phyloP scores from a whole-genome alignment of 2,113 vertebrate genomes.

The Phodopus roborovskii region DNA sequence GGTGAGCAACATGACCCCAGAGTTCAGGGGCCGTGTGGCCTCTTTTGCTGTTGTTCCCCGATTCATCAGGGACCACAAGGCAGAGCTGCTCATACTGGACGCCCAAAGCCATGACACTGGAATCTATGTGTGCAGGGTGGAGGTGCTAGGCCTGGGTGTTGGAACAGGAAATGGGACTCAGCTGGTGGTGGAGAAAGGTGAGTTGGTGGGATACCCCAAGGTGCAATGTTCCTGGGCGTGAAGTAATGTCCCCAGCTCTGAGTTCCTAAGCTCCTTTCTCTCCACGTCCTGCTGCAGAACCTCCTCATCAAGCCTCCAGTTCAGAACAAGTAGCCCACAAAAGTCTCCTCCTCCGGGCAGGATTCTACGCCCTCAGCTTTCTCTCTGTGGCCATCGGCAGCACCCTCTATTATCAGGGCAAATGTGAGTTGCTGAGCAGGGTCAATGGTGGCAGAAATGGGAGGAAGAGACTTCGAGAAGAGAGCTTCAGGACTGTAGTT shows the following conservation, averaged over 20 bases:
- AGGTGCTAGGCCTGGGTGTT: constrained; percentile 33
- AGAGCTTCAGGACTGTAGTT: background rate
- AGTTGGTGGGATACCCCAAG: background rate
- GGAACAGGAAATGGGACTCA: constrained; percentile 44
- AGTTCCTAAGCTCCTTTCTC: background rate
- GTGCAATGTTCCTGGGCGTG: background rate
- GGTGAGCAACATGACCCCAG: constrained; percentile 45
- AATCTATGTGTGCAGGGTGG: constrained; percentile 60
- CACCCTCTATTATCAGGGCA: constrained; percentile 54
- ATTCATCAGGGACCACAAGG: constrained; percentile 64
- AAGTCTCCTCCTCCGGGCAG: constrained; percentile 26
- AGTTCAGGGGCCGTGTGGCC: constrained; percentile 61
- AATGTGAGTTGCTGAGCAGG: constrained; percentile 6
- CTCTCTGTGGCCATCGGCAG: constrained; percentile 54
- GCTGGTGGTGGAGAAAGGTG: constrained; percentile 66
- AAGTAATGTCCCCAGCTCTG: background rate
- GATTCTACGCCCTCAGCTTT: constrained; percentile 61
- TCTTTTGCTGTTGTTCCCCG: background rate
- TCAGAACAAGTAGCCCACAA: background rate
- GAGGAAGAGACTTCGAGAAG: background rate
- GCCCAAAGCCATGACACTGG: background rate
- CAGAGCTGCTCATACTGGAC: constrained; percentile 58
- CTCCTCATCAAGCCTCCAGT: background rate
- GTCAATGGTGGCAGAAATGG: background rate
- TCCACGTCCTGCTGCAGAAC: background rate